Evolutionary conservation across 2,113 vertebrate species (phyloP), one percentile per base, ranked within the genome.

Genomic region (Orycteropus afer): DNA sequence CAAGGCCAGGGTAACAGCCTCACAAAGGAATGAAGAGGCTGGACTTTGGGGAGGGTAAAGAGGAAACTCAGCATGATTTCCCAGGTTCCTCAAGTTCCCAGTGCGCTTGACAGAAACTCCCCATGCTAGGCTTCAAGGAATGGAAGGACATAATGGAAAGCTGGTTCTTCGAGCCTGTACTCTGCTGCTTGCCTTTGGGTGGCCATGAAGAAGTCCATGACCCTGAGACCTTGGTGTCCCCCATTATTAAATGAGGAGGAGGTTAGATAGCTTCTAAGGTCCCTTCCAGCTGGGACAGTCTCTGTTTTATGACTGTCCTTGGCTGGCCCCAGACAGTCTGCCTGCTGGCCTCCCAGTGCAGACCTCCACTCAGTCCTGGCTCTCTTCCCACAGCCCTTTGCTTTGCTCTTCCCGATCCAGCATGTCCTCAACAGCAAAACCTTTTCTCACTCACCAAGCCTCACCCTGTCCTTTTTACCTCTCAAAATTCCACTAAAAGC

Each of bases 321-420:
- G 93, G 91, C 94, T 92, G 94, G 95, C 89, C 95, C 94, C 94
- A 95, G 97, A 94, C 85, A 94, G 89, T 94, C 95, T 97, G 96
- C 94, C 83, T 88, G 63, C 84, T 0, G 93, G 78, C 89, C 93
- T 96, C 82, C 92, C 23, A 4, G 5, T 25, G 37, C 37, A 61
- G 18, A 29, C 91, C 76, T 82, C 84, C n/a, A 34, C 55, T 67
- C 76, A 17, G 32, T 49, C 61, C 92, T 97, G 95, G 90, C 45
- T 32, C 71, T n/a, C 57, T 79, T 86, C 93, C 95, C 69, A 71
- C 4, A 47, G 25, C 45, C 55, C 40, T 74, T 9, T 25, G 74
- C 89, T 77, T 57, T 84, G 65, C 14, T 53, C 49, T 55, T 40
- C 4, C 89, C 37, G 17, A n/a, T n/a, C n/a, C n/a, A n/a, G n/a